Evolutionary conservation across 2,113 vertebrate genomes (phyloP), one percentile per base, ranked within the genome.

Genomic region (Rhea pennata): DNA sequence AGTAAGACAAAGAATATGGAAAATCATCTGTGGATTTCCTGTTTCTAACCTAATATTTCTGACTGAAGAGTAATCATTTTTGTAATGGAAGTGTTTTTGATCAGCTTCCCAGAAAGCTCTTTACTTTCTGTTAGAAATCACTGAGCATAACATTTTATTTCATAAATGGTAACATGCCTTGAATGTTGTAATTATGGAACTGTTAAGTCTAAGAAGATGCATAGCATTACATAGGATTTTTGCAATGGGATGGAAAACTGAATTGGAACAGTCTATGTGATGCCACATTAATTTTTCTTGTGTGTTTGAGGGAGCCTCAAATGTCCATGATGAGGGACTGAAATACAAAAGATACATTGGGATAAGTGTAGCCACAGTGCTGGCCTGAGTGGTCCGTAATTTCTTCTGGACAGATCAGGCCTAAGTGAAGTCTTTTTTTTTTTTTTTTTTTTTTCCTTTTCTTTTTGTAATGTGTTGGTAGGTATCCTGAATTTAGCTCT

Each of bases 1-100:
- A 96, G 44, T 65, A 86, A 96, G 69, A 80, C 51, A 92, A 90
- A 92, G 67, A 65, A 69, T 40, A 48, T 31, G 2, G 77, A 46
- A 94, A 95, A 70, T 78, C n/a, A 65, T 90, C 33, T 91, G 92
- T 40, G 2, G 1, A 8, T 90, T 86, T 83, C 33, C 29, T 94
- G 69, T 91, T 87, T 80, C 82, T 94, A 94, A 92, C 76, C 95
- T 94, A 67, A 8, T 75, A 79, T 92, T 96, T 96, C 66, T 84
- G 80, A 80, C 39, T 46, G n/a, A 78, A 92, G 7, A 71, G 31
- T 59, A 76, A 87, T 81, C 22, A 27, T 75, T 92, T 89, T 73
- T 62, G 27, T 80, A 85, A 84, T 23, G 16, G 56, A 72, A 94
- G 20, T 13, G 58, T 66, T 95, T 92, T 92, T 91, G 39, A 39